Evolutionary conservation across 2,113 vertebrate genomes (phyloP).

Genomic region (Leptodactylus fuscus): DNA sequence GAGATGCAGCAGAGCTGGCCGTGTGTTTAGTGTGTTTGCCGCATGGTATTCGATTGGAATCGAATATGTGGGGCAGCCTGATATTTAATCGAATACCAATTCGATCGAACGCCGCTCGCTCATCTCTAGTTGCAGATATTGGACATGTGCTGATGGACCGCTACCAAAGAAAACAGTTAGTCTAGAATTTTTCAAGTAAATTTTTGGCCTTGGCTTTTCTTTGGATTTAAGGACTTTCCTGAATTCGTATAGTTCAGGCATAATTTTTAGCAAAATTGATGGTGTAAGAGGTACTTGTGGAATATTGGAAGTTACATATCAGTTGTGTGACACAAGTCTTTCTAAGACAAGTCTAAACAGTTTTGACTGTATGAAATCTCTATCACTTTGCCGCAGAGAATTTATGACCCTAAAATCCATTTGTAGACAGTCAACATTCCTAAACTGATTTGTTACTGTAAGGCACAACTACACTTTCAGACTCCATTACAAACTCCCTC

Average conservation of each 20-base stretch:
- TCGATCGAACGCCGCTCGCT: too few relatives aligned
- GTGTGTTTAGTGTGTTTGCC: too few relatives aligned
- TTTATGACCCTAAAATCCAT: constrained; percentile 85
- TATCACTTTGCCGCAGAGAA: constrained; percentile 80
- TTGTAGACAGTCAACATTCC: constrained; percentile 83
- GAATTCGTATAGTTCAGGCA: constrained; percentile 71
- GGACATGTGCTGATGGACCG: too few relatives aligned
- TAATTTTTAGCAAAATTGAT: constrained; percentile 81
- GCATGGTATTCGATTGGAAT: too few relatives aligned
- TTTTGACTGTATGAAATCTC: constrained; percentile 80
- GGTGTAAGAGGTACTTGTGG: constrained; percentile 80
- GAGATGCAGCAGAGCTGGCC: too few relatives aligned
- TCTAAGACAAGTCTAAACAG: constrained; percentile 86
- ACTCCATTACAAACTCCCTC: constrained; percentile 65
- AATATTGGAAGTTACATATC: constrained; percentile 75
- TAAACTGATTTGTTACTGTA: constrained; percentile 80
- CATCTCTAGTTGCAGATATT: too few relatives aligned
- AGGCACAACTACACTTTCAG: constrained; percentile 73
- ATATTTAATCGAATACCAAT: too few relatives aligned
- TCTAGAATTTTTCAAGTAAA: too few relatives aligned
- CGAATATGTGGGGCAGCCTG: too few relatives aligned
- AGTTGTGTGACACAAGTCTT: constrained; percentile 79
- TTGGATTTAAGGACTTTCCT: too few relatives aligned
- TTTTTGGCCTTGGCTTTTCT: too few relatives aligned
- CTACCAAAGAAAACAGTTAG: too few relatives aligned